These are phyloP conservation scores for Bucorvus abyssinicus DNA, from an alignment of 2,797 vertebrate species.

Conservation along the genomic window DNA sequence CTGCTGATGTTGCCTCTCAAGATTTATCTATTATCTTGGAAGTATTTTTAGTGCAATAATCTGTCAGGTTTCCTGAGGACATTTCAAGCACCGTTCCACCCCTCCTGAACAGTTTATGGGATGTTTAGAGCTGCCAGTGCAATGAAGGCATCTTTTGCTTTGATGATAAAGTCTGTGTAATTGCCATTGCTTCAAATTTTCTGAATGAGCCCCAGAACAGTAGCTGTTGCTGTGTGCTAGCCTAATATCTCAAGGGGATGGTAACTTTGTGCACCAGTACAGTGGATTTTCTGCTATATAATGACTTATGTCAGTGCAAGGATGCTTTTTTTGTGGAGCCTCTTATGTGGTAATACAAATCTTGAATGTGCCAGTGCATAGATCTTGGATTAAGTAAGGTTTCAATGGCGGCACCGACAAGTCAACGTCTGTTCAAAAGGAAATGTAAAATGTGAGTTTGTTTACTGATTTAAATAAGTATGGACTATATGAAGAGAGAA, in stretches of 20 bases:
- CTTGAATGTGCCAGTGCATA: accelerated
- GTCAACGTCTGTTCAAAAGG: background rate
- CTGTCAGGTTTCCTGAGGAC: background rate
- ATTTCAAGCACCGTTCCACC: background rate
- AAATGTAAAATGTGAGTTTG: background rate
- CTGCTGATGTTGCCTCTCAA: background rate
- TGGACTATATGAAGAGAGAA: background rate
- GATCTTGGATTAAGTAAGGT: background rate
- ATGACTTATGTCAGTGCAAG: background rate
- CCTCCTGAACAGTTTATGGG: background rate
- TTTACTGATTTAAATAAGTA: background rate
- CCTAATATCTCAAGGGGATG: background rate
- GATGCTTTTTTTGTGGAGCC: background rate
- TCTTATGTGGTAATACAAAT: background rate
- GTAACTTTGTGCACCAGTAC: background rate
- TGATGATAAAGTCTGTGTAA: background rate
- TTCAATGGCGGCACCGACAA: background rate
- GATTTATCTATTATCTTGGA: background rate
- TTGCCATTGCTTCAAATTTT: background rate
- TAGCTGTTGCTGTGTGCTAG: background rate
- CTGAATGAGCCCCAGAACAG: background rate
- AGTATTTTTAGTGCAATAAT: background rate
- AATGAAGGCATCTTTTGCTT: background rate
- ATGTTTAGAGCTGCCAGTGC: background rate
- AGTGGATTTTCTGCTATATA: background rate